Evolutionary conservation across 2,888 invertebrate species (phyloP), one percentile per base, ranked within the genome.

Genomic region (Chaetogeoica ovagalla): DNA sequence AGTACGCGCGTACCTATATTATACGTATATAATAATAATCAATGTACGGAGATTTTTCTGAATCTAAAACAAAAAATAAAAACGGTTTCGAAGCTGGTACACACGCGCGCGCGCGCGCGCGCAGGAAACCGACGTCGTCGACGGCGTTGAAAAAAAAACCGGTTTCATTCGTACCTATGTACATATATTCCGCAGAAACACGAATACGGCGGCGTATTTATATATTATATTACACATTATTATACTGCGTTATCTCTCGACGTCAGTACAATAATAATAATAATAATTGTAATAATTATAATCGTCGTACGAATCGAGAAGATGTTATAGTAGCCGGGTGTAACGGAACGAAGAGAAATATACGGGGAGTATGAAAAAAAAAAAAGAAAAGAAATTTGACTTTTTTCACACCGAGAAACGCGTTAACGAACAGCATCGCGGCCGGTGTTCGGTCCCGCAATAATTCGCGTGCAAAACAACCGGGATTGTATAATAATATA

Each of bases 131-230:
- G 48, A 30, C 37, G 37, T 60, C 37, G 37, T n/a, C n/a, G 30
- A 30, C 30, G 30, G 30, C 30, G 30, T 30, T 30, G 30, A 30
- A 30, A 30, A 71, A 52, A 70, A 70, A 79, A 79, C 77, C 70
- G 77, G 77, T 79, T 79, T 77, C 52, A 63, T 62, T 70, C 43
- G 30, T 30, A 30, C 30, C 30, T 30, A 30, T 30, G 4, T 30
- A 30, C 6, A n/a, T 79, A 79, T 79, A 71, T 71, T 79, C 77
- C 43, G 70, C 77, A 70, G 39, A 79, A 77, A 79, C 77, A 71
- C 30, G 77, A 79, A 79, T 71, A 79, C 62, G 62, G 52, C 48
- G 62, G 52, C 69, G 30, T 77, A 52, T 69, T 69, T 69, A 76
- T 60, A 60, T 21, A 48, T 30, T 2, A 2, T 30, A 30, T 1